phyloP scores from a whole-genome alignment of 2,113 vertebrate species.

The Hemicordylus capensis region DNA sequence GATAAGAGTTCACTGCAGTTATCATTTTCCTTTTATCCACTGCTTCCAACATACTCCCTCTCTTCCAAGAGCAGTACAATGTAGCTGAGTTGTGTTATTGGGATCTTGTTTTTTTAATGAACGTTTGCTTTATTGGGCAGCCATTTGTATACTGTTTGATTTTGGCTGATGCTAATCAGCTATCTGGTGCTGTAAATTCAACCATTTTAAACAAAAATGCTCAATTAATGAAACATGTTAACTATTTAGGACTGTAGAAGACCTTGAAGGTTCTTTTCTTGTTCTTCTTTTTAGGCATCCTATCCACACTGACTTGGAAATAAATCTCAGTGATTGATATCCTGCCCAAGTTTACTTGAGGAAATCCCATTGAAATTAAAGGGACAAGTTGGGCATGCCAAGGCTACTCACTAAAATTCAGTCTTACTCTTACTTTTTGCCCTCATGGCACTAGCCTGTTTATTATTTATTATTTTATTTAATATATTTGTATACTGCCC shows the following conservation, averaged over 20 bases:
- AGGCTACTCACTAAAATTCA: no score
- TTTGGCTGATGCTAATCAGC: neutral
- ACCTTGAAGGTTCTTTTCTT: neutral
- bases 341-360: no score
- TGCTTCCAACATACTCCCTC: fast-evolving
- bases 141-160: neutral
- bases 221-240: neutral
- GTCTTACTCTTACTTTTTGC: neutral
- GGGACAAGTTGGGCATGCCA: no score
- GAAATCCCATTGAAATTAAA: no score
- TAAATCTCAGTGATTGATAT: no score
- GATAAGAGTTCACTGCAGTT: neutral
- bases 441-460: no score
- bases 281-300: neutral
- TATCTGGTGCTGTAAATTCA: neutral
- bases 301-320: neutral
- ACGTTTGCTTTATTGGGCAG: neutral
- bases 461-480: no score
- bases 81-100: neutral
- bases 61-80: neutral
- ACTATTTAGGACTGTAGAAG: neutral
- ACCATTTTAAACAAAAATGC: neutral
- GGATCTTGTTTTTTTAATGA: neutral
- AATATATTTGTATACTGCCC: no score
- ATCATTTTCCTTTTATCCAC: neutral